Evolutionary conservation across 2,888 invertebrate species (phyloP).

Genomic region (Drosophila leonis): DNA sequence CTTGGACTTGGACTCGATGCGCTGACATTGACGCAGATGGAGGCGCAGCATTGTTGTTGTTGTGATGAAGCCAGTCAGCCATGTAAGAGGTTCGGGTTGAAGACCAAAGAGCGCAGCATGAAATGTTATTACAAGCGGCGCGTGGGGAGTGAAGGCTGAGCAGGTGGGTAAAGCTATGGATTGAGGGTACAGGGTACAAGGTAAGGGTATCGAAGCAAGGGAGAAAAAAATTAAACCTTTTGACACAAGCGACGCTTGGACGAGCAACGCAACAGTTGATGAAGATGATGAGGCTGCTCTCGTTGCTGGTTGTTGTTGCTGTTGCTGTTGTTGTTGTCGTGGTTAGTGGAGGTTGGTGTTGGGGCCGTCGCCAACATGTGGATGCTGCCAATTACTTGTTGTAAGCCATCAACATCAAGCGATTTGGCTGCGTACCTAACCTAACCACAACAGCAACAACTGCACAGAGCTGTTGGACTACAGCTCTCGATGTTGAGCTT

Average conservation of each 20-base stretch:
- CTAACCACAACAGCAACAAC: slow-evolving; percentile 22
- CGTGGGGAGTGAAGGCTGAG: slow-evolving; percentile 15
- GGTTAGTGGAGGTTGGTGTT: slow-evolving; percentile 36
- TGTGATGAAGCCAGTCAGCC: slow-evolving; percentile 60
- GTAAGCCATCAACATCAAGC: slow-evolving; percentile 81
- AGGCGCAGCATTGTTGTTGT: slow-evolving; percentile 37
- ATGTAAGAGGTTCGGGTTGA: slow-evolving; percentile 72
- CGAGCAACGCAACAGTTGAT: slow-evolving; percentile 63
- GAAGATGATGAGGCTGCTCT: slow-evolving; percentile 59
- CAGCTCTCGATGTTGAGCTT: slow-evolving; percentile 2
- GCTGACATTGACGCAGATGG: slow-evolving; percentile 74
- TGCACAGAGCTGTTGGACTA: background rate
- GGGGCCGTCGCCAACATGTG: slow-evolving; percentile 61
- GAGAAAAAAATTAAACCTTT: slow-evolving; percentile 74
- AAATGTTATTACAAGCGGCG: slow-evolving; percentile 71
- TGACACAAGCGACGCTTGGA: slow-evolving; percentile 75
- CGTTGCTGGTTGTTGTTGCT: slow-evolving; percentile 20
- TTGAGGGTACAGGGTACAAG: slow-evolving; percentile 2
- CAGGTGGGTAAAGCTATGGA: slow-evolving; percentile 4
- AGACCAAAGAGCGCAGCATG: slow-evolving; percentile 70
- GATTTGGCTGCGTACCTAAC: slow-evolving; percentile 68
- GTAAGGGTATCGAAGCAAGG: slow-evolving; percentile 11
- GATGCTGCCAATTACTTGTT: slow-evolving; percentile 80
- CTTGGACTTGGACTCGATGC: slow-evolving; percentile 68
- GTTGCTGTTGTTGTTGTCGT: slow-evolving; percentile 9